phyloP scores from a whole-genome alignment of 2,797 vertebrate species.

The Tenualosa thibaudeaui region DNA sequence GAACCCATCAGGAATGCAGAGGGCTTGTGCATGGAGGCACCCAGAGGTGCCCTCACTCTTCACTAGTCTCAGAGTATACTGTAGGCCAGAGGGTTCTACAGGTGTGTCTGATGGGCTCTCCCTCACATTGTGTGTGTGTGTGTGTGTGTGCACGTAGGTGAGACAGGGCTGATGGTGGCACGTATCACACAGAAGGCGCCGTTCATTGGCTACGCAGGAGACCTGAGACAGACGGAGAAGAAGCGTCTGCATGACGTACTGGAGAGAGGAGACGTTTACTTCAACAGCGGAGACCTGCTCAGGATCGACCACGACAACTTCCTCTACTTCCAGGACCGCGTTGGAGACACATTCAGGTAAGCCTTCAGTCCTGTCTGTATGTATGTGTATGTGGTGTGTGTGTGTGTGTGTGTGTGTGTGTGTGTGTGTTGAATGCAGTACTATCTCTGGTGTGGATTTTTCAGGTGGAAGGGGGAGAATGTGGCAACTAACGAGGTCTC shows the following conservation, averaged over 20 bases:
- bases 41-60: constrained; percentile 58
- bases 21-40: constrained; percentile 68
- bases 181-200: constrained; percentile 58
- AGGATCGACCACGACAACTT: constrained; percentile 68
- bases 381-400: neutral
- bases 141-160: constrained; percentile 55
- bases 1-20: constrained; percentile 70
- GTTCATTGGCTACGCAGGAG: constrained; percentile 68
- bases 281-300: constrained; percentile 80
- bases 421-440: neutral
- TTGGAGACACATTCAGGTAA: constrained; percentile 81
- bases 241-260: constrained; percentile 72
- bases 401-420: neutral
- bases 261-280: constrained; percentile 74
- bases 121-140: neutral
- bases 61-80: neutral
- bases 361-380: neutral
- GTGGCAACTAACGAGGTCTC: constrained; percentile 79
- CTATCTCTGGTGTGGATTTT: neutral
- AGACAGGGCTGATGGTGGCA: constrained; percentile 70
- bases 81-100: too few species aligned
- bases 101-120: neutral
- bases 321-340: constrained; percentile 82
- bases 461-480: constrained; percentile 81
- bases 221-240: constrained; percentile 59